A percentile compares a stretch with the other conserved stretches of the same genome.
phyloP scores from a whole-genome alignment of 2,113 vertebrate genomes.

The Athene noctua region DNA sequence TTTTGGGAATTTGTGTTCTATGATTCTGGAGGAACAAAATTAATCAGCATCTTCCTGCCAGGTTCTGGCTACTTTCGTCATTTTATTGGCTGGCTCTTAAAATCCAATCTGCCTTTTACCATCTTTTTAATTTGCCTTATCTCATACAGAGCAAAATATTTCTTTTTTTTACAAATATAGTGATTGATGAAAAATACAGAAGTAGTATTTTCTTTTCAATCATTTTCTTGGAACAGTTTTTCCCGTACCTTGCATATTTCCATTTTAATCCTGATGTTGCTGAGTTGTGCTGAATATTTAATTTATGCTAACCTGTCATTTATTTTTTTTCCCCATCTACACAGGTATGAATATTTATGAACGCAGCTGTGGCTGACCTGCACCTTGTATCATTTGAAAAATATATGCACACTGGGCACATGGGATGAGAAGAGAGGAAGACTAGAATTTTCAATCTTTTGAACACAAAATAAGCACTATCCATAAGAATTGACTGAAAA shows the following conservation, averaged over 20 bases:
- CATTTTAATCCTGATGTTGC: slow-evolving; percentile 17
- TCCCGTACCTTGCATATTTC: neutral
- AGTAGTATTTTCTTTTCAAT: neutral
- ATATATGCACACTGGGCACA: neutral
- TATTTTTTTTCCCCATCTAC: neutral
- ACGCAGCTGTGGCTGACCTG: neutral
- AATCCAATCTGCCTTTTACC: neutral
- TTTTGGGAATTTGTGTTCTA: neutral
- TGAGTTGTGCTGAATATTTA: slow-evolving; percentile 23
- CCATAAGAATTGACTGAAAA: neutral
- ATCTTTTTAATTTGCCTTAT: neutral
- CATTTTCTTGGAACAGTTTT: neutral
- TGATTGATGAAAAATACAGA: neutral
- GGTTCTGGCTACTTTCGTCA: neutral
- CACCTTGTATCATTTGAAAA: neutral
- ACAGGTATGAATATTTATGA: slow-evolving; percentile 15
- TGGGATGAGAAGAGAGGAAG: neutral
- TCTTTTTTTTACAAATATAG: neutral
- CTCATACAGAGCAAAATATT: neutral
- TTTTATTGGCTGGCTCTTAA: neutral
- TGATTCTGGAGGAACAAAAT: neutral
- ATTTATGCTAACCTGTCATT: slow-evolving; percentile 14
- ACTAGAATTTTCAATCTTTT: neutral
- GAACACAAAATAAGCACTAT: neutral
- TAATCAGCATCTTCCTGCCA: neutral